Conservation (phyloP, 1,140 invertebrate genomes). For the Solenopsis fugax region DNA sequence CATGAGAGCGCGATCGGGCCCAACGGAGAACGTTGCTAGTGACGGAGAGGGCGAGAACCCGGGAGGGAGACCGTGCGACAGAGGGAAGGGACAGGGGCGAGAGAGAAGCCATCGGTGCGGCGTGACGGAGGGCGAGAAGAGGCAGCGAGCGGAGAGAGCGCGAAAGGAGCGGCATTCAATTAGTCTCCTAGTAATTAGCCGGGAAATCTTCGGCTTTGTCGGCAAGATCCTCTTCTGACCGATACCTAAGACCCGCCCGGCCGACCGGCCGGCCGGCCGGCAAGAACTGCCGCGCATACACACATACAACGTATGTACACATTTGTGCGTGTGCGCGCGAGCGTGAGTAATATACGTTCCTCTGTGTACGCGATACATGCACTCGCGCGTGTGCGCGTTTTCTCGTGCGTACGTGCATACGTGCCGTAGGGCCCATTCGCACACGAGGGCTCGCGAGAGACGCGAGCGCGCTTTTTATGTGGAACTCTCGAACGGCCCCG, state of each 20-base stretch:
- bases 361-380: not conserved
- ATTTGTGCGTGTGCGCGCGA: not conserved
- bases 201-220: slow-evolving; percentile 87
- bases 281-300: slow-evolving; percentile 64
- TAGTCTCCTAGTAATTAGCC: slow-evolving; percentile 87
- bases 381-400: not conserved
- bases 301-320: not conserved
- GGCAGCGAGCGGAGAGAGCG: slow-evolving; percentile 55
- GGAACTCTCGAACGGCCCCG: slow-evolving; percentile 66
- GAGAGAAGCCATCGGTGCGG: slow-evolving; percentile 11
- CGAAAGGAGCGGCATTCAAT: slow-evolving; percentile 85
- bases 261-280: slow-evolving; percentile 66
- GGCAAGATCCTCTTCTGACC: slow-evolving; percentile 83
- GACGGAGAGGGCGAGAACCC: slow-evolving; percentile 45
- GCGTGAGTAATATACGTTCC: not conserved
- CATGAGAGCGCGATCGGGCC: slow-evolving; percentile 14
- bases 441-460: slow-evolving; percentile 19
- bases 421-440: slow-evolving; percentile 60
- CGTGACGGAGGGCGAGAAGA: slow-evolving; percentile 55
- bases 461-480: slow-evolving; percentile 62
- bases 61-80: slow-evolving; percentile 42
- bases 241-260: slow-evolving; percentile 77
- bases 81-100: not conserved
- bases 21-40: slow-evolving; percentile 38
- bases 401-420: not conserved